phyloP scores from a whole-genome alignment of 2,113 vertebrate species.

The Catharus minimus region DNA sequence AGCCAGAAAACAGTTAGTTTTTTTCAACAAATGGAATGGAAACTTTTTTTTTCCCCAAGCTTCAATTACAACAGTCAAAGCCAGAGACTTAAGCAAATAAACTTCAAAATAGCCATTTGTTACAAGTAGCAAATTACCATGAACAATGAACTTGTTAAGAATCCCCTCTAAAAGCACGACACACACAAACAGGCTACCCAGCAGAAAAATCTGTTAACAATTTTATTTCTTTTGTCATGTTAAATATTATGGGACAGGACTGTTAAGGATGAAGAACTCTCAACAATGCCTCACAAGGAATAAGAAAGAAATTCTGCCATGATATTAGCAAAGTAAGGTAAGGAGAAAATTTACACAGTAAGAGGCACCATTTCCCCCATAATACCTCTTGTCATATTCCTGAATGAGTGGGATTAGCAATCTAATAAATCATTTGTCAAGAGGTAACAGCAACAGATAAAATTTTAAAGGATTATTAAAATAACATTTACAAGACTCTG shows the following conservation, averaged over 20 bases:
- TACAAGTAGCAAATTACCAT: conserved; percentile 55
- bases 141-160: conserved; percentile 42
- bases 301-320: conserved; percentile 88
- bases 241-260: conserved; percentile 92
- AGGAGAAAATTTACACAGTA: conserved; percentile 89
- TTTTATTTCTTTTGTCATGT: conserved; percentile 89
- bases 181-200: conserved; percentile 78
- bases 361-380: conserved; percentile 89
- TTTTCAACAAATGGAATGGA: conserved; percentile 23
- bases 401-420: conserved; percentile 88
- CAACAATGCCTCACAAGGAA: conserved; percentile 89
- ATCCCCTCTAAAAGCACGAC: conserved; percentile 68
- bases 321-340: conserved; percentile 85
- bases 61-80: conserved; percentile 66
- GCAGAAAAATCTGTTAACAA: conserved; percentile 83
- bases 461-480: conserved; percentile 97
- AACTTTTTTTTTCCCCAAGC: neutral
- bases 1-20: conserved; percentile 24
- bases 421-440: conserved; percentile 85
- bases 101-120: conserved; percentile 51
- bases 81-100: conserved; percentile 51
- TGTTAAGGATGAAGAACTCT: conserved; percentile 90
- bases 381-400: conserved; percentile 86
- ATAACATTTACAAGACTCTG: conserved; percentile 96
- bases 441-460: conserved; percentile 90